Base-by-base conservation (phyloP, 2,888 invertebrate genomes). In the Hemaris fuciformis region DNA sequence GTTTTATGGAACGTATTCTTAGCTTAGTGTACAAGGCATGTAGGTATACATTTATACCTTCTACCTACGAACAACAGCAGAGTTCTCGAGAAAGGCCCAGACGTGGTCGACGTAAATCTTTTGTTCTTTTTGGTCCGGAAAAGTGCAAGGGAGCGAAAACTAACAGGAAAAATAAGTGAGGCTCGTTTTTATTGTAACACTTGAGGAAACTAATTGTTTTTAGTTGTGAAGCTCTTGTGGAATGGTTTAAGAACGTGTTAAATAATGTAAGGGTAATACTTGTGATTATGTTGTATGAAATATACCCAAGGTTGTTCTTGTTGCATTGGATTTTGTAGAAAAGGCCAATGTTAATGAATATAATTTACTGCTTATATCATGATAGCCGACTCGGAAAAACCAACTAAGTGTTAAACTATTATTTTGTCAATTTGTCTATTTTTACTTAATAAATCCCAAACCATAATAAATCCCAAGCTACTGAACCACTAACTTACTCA, bases 121-220 rank as follows among this genome's bases (percentile, higher is more conserved):
- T 84, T 83, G 75, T 82, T 86, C 81, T 72, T 83, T 87, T 85
- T 84, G 76, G 71, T 70, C 75, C 81, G 77, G 83, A 81, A 83
- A 88, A 86, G 85, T 85, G 84, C 85, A 85, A 83, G 84, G 77
- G 79, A 83, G 84, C 83, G 85, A 88, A 87, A 88, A 87, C 85
- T 86, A 84, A 84, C 84, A 80, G 81, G 80, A 80, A 85, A 87
- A 82, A 84, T 80, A 80, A 83, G 76, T 63, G 63, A 66, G 76
- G 71, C 72, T 74, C 73, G 76, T 75, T 84, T 81, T 79, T 80
- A 75, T 79, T 80, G 79, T 79, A 77, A 76, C 81, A 82, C 78
- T 83, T 76, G 75, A 76, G 78, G 75, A 79, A 82, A 80, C 80
- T 87, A 88, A 88, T 87, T 88, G 84, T 87, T 88, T 81, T 83